Evolutionary conservation across 2,113 vertebrate species (phyloP), one percentile per base, ranked within the genome.

Genomic region (Cepphus grylle): DNA sequence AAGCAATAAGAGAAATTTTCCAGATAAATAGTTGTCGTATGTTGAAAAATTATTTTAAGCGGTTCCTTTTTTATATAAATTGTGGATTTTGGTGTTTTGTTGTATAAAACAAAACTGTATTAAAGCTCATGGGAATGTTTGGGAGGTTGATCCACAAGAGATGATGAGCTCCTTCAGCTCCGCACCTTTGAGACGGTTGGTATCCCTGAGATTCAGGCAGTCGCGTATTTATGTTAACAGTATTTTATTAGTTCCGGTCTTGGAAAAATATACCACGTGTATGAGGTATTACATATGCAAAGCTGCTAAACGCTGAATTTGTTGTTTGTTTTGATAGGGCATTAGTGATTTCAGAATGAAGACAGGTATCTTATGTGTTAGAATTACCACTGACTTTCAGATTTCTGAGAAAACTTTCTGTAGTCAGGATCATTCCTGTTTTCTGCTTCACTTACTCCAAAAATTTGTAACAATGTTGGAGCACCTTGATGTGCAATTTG

Each of bases 1-100:
- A 94, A 96, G 94, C 95, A 96, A 83, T 97, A 97, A 95, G 86
- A 88, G 32, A 88, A 90, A 47, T 73, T 56, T 86, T 70, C 53
- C 66, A 40, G 55, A 16, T 59, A 84, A 94, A 43, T 63, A 94
- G 66, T 90, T 96, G 67, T 62, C 81, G 38, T 94, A 69, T 90
- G 70, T 79, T 95, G 80, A 92, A 91, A 36, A 78, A 80, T 58
- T 83, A 90, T 90, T 96, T 90, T 63, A 95, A 80, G 90, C 22
- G 1, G 63, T 87, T 97, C 72, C 29, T 5, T 67, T 97, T 96
- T 90, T 45, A 94, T 94, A 93, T 30, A 42, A 91, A 94, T 87
- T 92, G 66, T 50, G 26, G 34, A 56, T 81, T 96, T 96, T 95
- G 85, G 30, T 96, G 95, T 80, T 96, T 88, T 87, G 61, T 82